These are phyloP conservation scores for Pachypeltis micranthus DNA, from an alignment of 1,140 invertebrate genomes.

Conservation along the genomic window DNA sequence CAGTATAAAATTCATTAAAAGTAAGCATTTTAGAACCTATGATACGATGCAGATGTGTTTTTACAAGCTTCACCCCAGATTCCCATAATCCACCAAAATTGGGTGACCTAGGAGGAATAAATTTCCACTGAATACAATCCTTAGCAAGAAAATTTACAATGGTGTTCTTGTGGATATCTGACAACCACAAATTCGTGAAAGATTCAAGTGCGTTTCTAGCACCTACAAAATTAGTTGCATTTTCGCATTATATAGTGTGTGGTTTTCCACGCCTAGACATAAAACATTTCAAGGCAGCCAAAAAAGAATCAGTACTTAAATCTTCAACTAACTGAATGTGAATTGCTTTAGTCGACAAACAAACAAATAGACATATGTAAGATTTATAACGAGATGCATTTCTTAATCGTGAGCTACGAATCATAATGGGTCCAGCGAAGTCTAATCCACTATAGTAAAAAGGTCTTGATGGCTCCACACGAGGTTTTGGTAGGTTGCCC, in stretches of 20 bases:
- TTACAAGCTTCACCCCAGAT: slow-evolving; percentile 28
- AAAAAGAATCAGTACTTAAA: slow-evolving; percentile 26
- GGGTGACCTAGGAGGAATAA: slow-evolving; percentile 13
- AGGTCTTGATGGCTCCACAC: slow-evolving; percentile 17
- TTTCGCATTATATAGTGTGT: slow-evolving; percentile 17
- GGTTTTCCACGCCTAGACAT: slow-evolving; percentile 22
- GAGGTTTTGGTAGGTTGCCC: slow-evolving; percentile 20
- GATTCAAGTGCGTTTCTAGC: slow-evolving; percentile 7
- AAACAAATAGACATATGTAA: slow-evolving; percentile 28
- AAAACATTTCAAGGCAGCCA: slow-evolving; percentile 28
- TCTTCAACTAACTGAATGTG: slow-evolving; percentile 29
- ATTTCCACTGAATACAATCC: background rate
- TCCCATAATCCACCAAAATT: slow-evolving; percentile 25
- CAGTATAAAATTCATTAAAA: slow-evolving; percentile 1
- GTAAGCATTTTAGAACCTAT: background rate
- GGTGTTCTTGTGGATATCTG: background rate
- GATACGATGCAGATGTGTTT: slow-evolving; percentile 24
- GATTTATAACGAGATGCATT: background rate
- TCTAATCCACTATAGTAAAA: slow-evolving; percentile 25
- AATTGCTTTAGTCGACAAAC: slow-evolving; percentile 27
- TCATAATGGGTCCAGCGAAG: slow-evolving; percentile 24
- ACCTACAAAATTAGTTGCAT: slow-evolving; percentile 23
- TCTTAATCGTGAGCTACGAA: background rate
- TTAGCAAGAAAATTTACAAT: background rate
- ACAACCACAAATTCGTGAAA: background rate